Evolutionary conservation across 2,797 vertebrate genomes (phyloP).

Genomic region (Gymnopithys bicolor): DNA sequence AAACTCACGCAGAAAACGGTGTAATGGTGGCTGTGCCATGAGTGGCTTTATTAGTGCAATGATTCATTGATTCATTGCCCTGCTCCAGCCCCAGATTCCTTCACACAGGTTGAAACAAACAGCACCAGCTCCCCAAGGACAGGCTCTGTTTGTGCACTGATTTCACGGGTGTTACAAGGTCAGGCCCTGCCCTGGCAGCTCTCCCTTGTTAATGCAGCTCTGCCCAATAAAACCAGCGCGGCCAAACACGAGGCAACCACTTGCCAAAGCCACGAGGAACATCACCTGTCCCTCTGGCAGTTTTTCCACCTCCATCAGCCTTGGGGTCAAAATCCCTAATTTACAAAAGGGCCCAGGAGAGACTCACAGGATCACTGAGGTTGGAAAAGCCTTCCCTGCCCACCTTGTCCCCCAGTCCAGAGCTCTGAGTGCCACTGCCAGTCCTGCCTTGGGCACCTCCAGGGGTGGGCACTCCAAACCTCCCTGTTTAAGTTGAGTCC

Average conservation of each 20-base stretch:
- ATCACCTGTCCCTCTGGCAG: neutral
- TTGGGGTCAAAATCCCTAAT: neutral
- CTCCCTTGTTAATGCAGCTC: neutral
- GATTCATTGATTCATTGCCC: neutral
- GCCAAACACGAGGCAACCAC: neutral
- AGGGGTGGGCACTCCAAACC: neutral
- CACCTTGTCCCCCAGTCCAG: neutral
- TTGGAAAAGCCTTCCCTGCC: neutral
- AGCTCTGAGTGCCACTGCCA: fast-evolving
- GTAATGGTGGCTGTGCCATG: neutral
- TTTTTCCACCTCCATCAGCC: neutral
- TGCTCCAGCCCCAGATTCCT: neutral
- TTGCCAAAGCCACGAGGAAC: neutral
- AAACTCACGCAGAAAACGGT: neutral
- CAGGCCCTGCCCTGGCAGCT: neutral
- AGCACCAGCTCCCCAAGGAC: neutral
- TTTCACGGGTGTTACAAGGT: neutral
- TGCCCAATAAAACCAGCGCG: neutral
- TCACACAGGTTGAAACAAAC: neutral
- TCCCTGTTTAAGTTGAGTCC: no score
- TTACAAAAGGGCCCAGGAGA: neutral
- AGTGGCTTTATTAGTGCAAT: neutral
- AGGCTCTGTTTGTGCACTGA: neutral
- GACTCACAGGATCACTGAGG: neutral
- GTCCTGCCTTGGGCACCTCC: neutral